phyloP scores from a whole-genome alignment of 2,113 vertebrate genomes.

The Peucedramus taeniatus region DNA sequence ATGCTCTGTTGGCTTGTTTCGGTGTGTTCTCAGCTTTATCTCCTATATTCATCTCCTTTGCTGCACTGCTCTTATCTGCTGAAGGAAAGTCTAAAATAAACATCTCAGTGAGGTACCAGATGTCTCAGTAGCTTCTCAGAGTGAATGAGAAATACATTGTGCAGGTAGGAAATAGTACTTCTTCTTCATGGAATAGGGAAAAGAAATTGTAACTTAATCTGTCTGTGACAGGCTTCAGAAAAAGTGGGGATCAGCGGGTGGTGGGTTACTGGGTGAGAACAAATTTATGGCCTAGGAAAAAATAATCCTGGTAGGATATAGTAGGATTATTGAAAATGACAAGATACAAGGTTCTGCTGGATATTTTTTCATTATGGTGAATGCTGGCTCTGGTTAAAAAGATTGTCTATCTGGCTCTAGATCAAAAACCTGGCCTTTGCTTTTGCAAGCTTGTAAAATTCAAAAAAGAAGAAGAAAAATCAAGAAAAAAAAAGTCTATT shows the following conservation, averaged over 20 bases:
- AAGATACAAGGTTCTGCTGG: constrained; percentile 8
- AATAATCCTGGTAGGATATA: constrained; percentile 34
- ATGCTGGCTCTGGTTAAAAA: constrained; percentile 2
- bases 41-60: neutral
- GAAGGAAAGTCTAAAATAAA: constrained; percentile 55
- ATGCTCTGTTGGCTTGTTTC: neutral
- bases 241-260: constrained; percentile 34
- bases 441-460: constrained; percentile 3
- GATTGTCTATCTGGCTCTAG: neutral
- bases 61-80: constrained; percentile 35
- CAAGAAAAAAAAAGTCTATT: neutral
- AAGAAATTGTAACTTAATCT: constrained; percentile 34
- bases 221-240: constrained; percentile 46
- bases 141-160: constrained; percentile 1
- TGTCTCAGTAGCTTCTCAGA: neutral
- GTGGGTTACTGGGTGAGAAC: constrained; percentile 61
- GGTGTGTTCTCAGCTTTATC: neutral
- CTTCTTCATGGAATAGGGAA: neutral
- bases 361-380: neutral
- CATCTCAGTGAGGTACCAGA: neutral
- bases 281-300: constrained; percentile 55
- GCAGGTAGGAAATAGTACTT: neutral
- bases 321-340: constrained; percentile 41
- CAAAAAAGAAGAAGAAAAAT: neutral
- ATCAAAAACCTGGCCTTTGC: neutral